Base-by-base conservation (phyloP, 2,797 vertebrate species). In the Nasua narica region DNA sequence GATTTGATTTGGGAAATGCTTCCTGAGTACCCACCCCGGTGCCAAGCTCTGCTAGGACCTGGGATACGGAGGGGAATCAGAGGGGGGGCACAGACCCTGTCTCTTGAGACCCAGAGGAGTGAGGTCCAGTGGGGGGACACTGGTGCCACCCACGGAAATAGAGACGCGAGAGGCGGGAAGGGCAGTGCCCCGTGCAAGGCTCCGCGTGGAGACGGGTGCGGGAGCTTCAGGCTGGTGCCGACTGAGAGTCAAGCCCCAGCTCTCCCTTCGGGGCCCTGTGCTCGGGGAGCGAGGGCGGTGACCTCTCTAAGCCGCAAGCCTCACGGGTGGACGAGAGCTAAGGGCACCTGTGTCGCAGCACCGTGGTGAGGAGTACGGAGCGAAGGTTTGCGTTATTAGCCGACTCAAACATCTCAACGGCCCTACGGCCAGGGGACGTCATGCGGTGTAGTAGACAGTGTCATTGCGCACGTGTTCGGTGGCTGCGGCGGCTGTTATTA, bases 201-300 rank as follows among this genome's bases (percentile, higher is more conserved):
- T 4, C 0, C 2, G 9, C 23, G 27, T 0, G 1, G 43, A 8
- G 56, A 70, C 9, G 15, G 14, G 56, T 29, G 8, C 4, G 0
- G 0, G 43, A 60, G 25, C 21, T 69, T 54, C 67, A 19, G 70
- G 19, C 29, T 60, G 35, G 3, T 52, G 78, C 35, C 1, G 3
- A n/a, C 16, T 15, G 35, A n/a, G 43, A 56, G 37, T 67, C 48
- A 81, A n/a, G 8, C 23, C 27, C 43, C 25, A 54, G 52, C 32
- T 86, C 62, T 85, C n/a, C 32, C 16, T 58, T n/a, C 2, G 1
- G 23, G 35, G 67, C 52, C n/a, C n/a, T 46, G 2, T 67, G 67
- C n/a, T n/a, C n/a, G n/a, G n/a, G n/a, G n/a, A 35, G 43, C n/a
- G 23, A 76, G 21, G 5, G 56, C 65, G 23, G 8, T 27, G 25